A percentile compares a stretch with the other conserved stretches of the same genome.
phyloP scores from a whole-genome alignment of 2,797 vertebrate species.

The Lithobates pipiens region DNA sequence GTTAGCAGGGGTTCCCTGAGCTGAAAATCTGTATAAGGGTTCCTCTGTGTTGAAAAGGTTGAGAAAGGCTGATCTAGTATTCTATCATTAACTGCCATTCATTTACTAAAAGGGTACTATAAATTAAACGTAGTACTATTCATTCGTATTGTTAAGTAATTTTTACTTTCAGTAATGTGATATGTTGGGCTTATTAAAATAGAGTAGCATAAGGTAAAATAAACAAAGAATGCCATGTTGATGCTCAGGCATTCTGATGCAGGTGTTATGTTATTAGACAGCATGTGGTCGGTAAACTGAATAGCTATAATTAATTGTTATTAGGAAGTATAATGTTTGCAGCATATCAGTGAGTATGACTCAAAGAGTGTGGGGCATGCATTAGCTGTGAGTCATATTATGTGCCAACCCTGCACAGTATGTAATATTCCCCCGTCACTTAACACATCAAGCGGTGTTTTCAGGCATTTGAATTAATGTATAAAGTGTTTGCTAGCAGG shows the following conservation, averaged over 20 bases:
- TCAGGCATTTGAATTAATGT: constrained; percentile 45
- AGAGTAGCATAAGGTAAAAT: neutral
- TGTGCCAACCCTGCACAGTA: constrained; percentile 12
- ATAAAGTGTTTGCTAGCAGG: constrained; percentile 45
- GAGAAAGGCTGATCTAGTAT: too few relatives aligned
- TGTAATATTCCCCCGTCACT: constrained; percentile 20
- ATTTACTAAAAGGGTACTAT: neutral
- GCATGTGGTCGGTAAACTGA: neutral
- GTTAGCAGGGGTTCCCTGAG: too few relatives aligned
- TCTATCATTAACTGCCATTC: too few relatives aligned
- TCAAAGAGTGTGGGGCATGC: neutral
- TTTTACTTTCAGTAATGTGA: neutral
- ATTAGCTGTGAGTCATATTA: constrained; percentile 40
- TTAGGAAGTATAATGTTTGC: constrained; percentile 35
- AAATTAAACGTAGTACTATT: neutral
- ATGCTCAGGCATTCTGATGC: neutral
- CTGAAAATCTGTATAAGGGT: too few relatives aligned
- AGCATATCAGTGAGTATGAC: constrained; percentile 28
- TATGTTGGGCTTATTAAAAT: neutral
- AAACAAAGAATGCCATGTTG: neutral
- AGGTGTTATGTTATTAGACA: constrained; percentile 3
- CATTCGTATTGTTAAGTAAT: neutral
- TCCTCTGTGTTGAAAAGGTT: too few relatives aligned
- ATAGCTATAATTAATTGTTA: constrained; percentile 41
- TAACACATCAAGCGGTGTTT: constrained; percentile 45